Percentiles rank a stretch among this genome's conserved stretches.
Conservation (phyloP, 2,888 invertebrate species). For the Megaustenia siamemsis region DNA sequence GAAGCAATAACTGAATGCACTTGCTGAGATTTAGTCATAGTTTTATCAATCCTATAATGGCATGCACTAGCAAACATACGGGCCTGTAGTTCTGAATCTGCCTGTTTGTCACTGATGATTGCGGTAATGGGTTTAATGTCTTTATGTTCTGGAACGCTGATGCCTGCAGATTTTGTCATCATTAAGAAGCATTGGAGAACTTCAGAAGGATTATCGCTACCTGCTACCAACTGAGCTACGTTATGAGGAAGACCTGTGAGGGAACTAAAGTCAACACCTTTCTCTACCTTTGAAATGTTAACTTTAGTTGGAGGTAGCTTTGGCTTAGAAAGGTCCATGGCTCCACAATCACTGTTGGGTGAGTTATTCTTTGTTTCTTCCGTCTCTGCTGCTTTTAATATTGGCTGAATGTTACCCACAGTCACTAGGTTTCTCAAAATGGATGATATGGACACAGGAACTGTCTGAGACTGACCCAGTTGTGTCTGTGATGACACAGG, state of each 20-base stretch:
- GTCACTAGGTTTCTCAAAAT: constrained; percentile 22
- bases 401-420: constrained; percentile 1
- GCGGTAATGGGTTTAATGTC: not conserved
- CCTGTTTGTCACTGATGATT: constrained; percentile 19
- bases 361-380: not conserved
- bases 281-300: constrained; percentile 4
- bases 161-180: constrained; percentile 2
- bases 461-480: not conserved
- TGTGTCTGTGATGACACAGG: not conserved
- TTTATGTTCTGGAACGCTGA: not conserved
- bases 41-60: constrained; percentile 42
- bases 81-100: constrained; percentile 46
- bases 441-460: not conserved
- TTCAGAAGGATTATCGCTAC: constrained; percentile 29
- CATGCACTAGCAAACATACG: constrained; percentile 54
- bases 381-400: not conserved
- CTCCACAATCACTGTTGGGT: constrained; percentile 49
- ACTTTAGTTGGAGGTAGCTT: constrained; percentile 3
- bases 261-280: constrained; percentile 13
- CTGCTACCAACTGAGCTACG: constrained; percentile 22
- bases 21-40: not conserved
- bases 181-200: constrained; percentile 25
- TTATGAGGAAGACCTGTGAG: constrained; percentile 31
- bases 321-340: constrained; percentile 51
- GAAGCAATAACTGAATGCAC: constrained; percentile 45